Evolutionary conservation across 2,888 invertebrate species (phyloP).

Genomic region (Odontocerum albicorne): DNA sequence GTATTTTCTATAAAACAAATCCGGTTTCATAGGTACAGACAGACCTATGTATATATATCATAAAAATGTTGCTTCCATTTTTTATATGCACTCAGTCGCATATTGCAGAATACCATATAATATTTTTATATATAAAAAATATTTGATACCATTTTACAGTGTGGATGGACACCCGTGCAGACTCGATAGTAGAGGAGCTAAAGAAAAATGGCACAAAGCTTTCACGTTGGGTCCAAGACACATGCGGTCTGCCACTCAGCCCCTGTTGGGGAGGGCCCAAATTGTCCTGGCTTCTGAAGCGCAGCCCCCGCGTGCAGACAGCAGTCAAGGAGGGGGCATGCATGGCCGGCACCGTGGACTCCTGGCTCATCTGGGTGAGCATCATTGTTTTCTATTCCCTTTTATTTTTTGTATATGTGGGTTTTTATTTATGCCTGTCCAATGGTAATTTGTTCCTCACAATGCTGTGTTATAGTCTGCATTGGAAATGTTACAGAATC

Average conservation of each 20-base stretch:
- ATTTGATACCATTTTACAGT: conserved; percentile 53
- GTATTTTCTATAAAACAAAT: no score
- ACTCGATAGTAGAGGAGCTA: conserved; percentile 77
- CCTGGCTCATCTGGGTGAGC: conserved; percentile 92
- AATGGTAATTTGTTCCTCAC: no score
- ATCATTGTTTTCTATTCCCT: no score
- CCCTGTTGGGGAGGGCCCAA: conserved; percentile 97
- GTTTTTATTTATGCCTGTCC: no score
- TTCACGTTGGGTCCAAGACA: conserved; percentile 42
- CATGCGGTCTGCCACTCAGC: conserved; percentile 90
- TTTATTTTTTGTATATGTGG: no score
- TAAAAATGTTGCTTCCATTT: no score
- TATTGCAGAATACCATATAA: no score
- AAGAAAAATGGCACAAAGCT: conserved; percentile 26
- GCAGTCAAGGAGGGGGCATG: conserved; percentile 71
- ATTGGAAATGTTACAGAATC: conserved; percentile 57
- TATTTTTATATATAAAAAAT: not conserved
- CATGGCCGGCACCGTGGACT: conserved; percentile 88
- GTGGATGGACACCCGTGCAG: conserved; percentile 91
- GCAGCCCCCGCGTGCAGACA: conserved; percentile 71
- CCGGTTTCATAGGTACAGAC: no score
- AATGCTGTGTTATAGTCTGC: no score
- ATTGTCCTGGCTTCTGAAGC: conserved; percentile 89
- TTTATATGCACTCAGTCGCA: no score
- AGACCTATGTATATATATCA: no score